phyloP scores from a whole-genome alignment of 2,113 vertebrate genomes.

The Rhinichthys klamathensis region DNA sequence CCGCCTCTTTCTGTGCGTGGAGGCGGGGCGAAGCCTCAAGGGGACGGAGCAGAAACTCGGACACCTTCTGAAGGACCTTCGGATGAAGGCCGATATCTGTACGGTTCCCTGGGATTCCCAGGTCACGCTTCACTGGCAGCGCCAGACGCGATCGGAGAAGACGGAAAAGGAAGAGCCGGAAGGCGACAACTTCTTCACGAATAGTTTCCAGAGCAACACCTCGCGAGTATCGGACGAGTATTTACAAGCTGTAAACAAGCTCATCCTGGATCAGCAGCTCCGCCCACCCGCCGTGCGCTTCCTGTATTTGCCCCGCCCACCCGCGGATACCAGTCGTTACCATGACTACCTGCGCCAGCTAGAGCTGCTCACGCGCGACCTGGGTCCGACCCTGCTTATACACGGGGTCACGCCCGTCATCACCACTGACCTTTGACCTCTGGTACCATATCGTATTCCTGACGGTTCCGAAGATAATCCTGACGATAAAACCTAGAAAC shows the following conservation, averaged over 20 bases:
- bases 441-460: not conserved
- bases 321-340: conserved; percentile 85
- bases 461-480: not conserved
- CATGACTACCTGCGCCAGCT: conserved; percentile 82
- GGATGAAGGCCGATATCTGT: conserved; percentile 84
- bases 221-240: conserved; percentile 83
- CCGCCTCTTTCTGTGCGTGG: conserved; percentile 89
- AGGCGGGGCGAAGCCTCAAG: conserved; percentile 78
- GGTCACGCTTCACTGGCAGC: conserved; percentile 88
- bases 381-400: conserved; percentile 90
- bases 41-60: conserved; percentile 84
- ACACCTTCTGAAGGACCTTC: conserved; percentile 84
- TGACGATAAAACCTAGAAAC: not conserved
- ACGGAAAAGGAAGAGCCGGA: not conserved
- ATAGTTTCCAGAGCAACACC: conserved; percentile 82
- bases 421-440: conserved; percentile 85
- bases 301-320: conserved; percentile 87
- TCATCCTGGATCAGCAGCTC: conserved; percentile 78
- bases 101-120: conserved; percentile 85
- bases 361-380: conserved; percentile 81
- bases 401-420: conserved; percentile 89
- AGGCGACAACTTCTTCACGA: conserved; percentile 66
- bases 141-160: conserved; percentile 53
- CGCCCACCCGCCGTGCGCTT: conserved; percentile 81
- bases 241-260: conserved; percentile 81